A percentile compares a stretch with the other conserved stretches of the same genome.
Conservation (phyloP, 2,113 vertebrate species). For the Scophthalmus maximus region DNA sequence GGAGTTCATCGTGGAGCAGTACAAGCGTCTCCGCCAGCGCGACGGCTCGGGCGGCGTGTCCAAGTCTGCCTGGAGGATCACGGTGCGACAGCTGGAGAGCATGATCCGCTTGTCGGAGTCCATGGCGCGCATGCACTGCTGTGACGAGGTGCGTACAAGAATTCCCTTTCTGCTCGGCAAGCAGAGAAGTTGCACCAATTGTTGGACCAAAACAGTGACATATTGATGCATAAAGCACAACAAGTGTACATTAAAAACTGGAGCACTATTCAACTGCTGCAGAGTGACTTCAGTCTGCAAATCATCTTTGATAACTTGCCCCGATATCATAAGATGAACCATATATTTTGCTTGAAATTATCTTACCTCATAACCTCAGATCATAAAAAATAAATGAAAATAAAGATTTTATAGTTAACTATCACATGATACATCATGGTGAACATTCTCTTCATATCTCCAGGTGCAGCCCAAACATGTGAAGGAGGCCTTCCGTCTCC, state of each 20-base stretch:
- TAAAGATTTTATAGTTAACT: too few relatives aligned
- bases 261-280: too few relatives aligned
- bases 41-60: slow-evolving; percentile 89
- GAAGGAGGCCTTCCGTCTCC: slow-evolving; percentile 96
- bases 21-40: slow-evolving; percentile 94
- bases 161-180: neutral
- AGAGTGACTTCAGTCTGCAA: too few relatives aligned
- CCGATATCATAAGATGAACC: too few relatives aligned
- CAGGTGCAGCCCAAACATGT: slow-evolving; percentile 99
- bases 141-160: slow-evolving; percentile 88
- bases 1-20: slow-evolving; percentile 99
- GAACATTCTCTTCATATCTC: neutral
- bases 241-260: neutral
- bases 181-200: neutral
- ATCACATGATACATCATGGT: neutral
- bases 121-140: slow-evolving; percentile 99
- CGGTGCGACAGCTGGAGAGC: slow-evolving; percentile 95
- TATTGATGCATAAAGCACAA: neutral
- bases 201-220: neutral
- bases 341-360: too few relatives aligned
- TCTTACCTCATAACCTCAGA: too few relatives aligned
- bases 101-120: slow-evolving; percentile 97
- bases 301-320: too few relatives aligned
- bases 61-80: slow-evolving; percentile 97
- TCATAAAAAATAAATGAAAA: too few relatives aligned